Evolutionary conservation across 1,140 invertebrate species (phyloP).

Genomic region (Cotesia chilonis): DNA sequence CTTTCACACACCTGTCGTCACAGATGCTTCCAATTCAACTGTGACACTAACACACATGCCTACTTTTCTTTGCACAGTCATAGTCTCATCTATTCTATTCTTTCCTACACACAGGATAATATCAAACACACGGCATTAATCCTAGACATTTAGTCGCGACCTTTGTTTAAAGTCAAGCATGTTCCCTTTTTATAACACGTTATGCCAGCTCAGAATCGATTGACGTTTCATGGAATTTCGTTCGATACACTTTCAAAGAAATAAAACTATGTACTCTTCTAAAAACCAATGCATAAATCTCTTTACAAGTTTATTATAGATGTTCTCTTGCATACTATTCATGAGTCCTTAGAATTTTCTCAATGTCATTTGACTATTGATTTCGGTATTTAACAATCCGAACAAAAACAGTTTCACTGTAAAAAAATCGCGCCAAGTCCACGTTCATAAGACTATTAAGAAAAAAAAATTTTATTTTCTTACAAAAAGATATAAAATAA

Average conservation of each 20-base stretch:
- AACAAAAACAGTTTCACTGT: too few relatives aligned
- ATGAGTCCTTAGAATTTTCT: background rate
- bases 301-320: too few relatives aligned
- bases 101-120: background rate
- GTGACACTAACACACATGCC: background rate
- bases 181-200: background rate
- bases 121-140: background rate
- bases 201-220: conserved; percentile 5
- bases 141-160: conserved; percentile 8
- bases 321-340: background rate
- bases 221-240: background rate
- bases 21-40: background rate
- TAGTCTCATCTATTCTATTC: background rate
- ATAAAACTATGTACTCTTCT: too few relatives aligned
- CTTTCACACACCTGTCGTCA: conserved; percentile 46
- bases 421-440: too few relatives aligned
- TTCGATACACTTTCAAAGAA: background rate
- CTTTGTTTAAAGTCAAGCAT: background rate
- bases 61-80: background rate
- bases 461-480: too few relatives aligned
- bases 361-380: too few relatives aligned
- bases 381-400: too few relatives aligned
- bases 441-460: too few relatives aligned
- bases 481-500: too few relatives aligned
- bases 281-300: too few relatives aligned